These are phyloP conservation scores for Cenopis cana DNA, from an alignment of 2,888 invertebrate species.

Conservation along the genomic window DNA sequence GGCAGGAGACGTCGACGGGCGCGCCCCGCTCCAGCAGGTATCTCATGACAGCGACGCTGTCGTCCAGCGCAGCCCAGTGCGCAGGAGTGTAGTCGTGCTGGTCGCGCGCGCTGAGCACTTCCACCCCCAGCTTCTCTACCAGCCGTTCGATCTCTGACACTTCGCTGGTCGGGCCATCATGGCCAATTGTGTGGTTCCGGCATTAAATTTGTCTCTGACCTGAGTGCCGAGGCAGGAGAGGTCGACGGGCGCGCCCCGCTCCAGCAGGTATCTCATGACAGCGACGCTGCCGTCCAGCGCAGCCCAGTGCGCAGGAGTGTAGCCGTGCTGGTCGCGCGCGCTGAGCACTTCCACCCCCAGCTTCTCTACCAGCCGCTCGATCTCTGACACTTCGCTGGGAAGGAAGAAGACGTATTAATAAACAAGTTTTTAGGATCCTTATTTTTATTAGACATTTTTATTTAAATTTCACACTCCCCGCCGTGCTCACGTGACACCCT, in stretches of 20 bases:
- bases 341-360: conserved; percentile 91
- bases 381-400: conserved; percentile 90
- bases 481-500: no score
- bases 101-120: conserved; percentile 92
- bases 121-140: conserved; percentile 92
- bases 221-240: conserved; percentile 94
- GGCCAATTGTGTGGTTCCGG: no score
- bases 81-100: conserved; percentile 97
- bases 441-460: no score
- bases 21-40: conserved; percentile 93
- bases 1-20: conserved; percentile 93
- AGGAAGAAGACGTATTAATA: conserved; percentile 2
- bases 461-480: no score
- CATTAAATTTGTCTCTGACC: conserved; percentile 53
- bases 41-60: conserved; percentile 95
- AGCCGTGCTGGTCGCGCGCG: conserved; percentile 95
- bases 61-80: conserved; percentile 96
- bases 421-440: not conserved
- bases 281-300: conserved; percentile 96
- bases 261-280: conserved; percentile 94
- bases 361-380: conserved; percentile 93
- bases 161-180: no score
- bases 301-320: conserved; percentile 97
- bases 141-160: conserved; percentile 93
- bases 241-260: conserved; percentile 93